Evolutionary conservation across 2,888 invertebrate species (phyloP), one percentile per base, ranked within the genome.

Genomic region (Polyploca ridens): DNA sequence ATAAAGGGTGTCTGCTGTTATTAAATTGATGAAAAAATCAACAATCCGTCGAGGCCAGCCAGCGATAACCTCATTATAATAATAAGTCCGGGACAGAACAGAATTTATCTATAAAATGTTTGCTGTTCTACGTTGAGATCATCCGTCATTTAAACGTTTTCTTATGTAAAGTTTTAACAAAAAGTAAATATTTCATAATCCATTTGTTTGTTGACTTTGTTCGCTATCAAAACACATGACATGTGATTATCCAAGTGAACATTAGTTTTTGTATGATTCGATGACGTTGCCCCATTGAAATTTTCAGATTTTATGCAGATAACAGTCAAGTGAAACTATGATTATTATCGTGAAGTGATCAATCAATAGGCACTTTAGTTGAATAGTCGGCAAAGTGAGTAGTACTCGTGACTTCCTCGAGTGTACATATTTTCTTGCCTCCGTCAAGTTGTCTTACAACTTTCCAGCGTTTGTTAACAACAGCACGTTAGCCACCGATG

Each of bases 381-480:
- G 76, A 82, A 82, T 82, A 77, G 78, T 76, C 63, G 62, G 73
- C 72, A 69, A 73, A 72, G 78, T 79, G 77, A 79, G 72, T 73
- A 80, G 72, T 73, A 76, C 79, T 89, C 91, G 91, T 91, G 91
- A 91, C 91, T 93, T 90, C 91, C 90, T 87, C 75, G 75, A 80
- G 74, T 69, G 66, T 78, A 87, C 90, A 90, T 78, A 87, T 90
- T 90, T 90, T 90, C 88, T 87, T 83, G 73, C 74, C 70, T 73
- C 76, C 77, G 79, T 72, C 74, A 71, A 83, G 78, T 82, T 74
- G 91, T 84, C 85, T 84, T 75, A 81, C 90, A 90, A 91, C 92
- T 93, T 93, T 93, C 92, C 89, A 88, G 79, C 73, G 78, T 82
- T 86, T 83, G 83, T 83, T 83, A 77, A 79, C 77, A 81, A 69